Evolutionary conservation across 2,888 invertebrate genomes (phyloP), one percentile per base, ranked within the genome.

Genomic region (Stenodema calcarata): DNA sequence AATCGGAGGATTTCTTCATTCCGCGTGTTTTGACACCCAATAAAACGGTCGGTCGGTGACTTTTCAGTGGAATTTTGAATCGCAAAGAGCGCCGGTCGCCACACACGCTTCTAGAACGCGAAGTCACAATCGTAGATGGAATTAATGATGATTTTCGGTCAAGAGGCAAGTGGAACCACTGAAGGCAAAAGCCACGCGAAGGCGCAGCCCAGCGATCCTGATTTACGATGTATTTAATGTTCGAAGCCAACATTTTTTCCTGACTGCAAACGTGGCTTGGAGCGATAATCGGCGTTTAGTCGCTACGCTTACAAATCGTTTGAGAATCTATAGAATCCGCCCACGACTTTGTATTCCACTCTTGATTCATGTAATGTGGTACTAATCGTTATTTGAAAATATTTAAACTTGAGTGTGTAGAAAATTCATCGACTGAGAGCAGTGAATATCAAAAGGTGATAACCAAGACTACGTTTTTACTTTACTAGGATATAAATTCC

Each of bases 1-100:
- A 80, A 80, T 80, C 50, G 28, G 80, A n/a, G 80, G 50, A 47
- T 80, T 80, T 50, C 50, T 50, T 50, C 44, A 50, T 80, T 50
- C 47, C 27, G 44, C 30, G 30, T 80, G 80, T 80, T 80, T 80
- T 80, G 80, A 80, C 80, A 80, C 80, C 54, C 80, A 80, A 80
- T 80, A 80, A 80, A 80, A 41, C 42, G 78, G 41, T 11, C 18
- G 62, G 14, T 27, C 62, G 62, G 62, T 62, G 62, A 62, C 62
- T 62, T 62, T 62, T 62, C 12, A 27, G 62, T 18, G 23, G 62
- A 23, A 23, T 62, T 62, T 62, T 23, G 62, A 62, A 62, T 23
- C 62, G 62, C 62, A 23, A 62, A 23, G 62, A 62, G 23, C 62
- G 23, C 62, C 62, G 23, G n/a, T 14, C n/a, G 16, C 50, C 16